Percentiles rank a stretch among this genome's conserved stretches.
phyloP scores from a whole-genome alignment of 2,797 vertebrate genomes.

The Lepus oiostolus region DNA sequence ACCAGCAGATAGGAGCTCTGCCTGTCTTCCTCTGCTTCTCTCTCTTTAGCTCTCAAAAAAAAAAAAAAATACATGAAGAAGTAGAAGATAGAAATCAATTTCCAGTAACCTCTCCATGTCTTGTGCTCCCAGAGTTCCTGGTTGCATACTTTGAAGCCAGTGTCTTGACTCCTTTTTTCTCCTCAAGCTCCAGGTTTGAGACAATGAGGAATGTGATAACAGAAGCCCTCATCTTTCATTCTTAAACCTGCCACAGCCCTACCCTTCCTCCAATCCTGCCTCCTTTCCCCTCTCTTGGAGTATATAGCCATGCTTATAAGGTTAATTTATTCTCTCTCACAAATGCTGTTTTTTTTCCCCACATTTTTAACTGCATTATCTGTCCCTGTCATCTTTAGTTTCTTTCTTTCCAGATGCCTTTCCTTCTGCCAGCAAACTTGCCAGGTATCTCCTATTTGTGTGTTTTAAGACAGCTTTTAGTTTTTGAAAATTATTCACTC shows the following conservation, averaged over 20 bases:
- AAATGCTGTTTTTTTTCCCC: not conserved
- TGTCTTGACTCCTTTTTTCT: not conserved
- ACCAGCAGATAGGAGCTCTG: no score
- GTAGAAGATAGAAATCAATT: not conserved
- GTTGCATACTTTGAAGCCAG: not conserved
- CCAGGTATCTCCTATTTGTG: not conserved
- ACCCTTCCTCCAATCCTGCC: not conserved
- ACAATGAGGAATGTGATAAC: not conserved
- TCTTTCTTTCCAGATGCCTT: slow-evolving; percentile 50
- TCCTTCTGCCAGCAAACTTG: not conserved
- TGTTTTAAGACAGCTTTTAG: not conserved
- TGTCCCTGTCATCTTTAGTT: not conserved
- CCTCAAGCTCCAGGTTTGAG: not conserved
- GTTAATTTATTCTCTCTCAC: slow-evolving; percentile 11
- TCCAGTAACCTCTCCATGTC: not conserved
- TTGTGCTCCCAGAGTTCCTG: not conserved
- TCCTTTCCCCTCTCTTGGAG: not conserved
- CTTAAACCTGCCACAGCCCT: not conserved
- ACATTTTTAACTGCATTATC: slow-evolving; percentile 4
- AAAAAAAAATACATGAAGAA: no score
- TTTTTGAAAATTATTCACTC: not conserved
- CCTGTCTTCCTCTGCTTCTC: no score
- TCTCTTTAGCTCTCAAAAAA: no score
- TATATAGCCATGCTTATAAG: not conserved
- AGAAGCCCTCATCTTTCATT: not conserved